A percentile compares a stretch with the other conserved stretches of the same genome.
Conservation (phyloP, 2,888 invertebrate genomes). For the Autographa gamma region DNA sequence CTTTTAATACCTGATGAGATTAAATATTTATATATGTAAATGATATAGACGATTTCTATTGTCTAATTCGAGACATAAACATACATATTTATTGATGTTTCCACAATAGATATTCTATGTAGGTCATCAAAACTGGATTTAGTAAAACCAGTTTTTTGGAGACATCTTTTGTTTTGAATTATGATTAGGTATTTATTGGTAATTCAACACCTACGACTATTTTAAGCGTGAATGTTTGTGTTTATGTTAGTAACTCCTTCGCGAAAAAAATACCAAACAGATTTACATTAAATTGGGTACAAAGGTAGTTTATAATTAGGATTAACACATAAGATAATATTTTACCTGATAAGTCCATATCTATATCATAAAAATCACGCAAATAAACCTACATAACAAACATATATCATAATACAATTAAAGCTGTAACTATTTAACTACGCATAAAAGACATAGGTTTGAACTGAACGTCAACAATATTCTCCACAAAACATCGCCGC, state of each 20-base stretch:
- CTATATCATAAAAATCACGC: too few species aligned
- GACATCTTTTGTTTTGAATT: background rate
- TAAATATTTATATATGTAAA: background rate
- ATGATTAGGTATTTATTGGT: background rate
- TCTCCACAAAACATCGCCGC: background rate
- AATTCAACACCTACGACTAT: background rate
- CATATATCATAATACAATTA: too few species aligned
- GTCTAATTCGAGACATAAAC: background rate
- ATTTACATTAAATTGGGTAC: background rate
- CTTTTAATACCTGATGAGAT: background rate
- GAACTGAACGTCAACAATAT: background rate
- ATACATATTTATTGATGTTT: background rate
- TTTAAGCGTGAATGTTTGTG: background rate
- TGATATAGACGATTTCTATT: conserved; percentile 5
- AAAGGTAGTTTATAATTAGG: background rate
- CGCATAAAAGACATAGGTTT: background rate
- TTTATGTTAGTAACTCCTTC: background rate
- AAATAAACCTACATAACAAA: too few species aligned
- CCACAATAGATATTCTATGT: background rate
- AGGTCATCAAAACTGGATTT: background rate
- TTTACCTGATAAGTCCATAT: too few species aligned
- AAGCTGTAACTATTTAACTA: too few species aligned
- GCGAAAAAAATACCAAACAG: background rate
- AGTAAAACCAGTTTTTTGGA: background rate
- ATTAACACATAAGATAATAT: background rate